These are phyloP conservation scores for Cyanoderma ruficeps DNA, from an alignment of 2,113 vertebrate species.

Conservation along the genomic window DNA sequence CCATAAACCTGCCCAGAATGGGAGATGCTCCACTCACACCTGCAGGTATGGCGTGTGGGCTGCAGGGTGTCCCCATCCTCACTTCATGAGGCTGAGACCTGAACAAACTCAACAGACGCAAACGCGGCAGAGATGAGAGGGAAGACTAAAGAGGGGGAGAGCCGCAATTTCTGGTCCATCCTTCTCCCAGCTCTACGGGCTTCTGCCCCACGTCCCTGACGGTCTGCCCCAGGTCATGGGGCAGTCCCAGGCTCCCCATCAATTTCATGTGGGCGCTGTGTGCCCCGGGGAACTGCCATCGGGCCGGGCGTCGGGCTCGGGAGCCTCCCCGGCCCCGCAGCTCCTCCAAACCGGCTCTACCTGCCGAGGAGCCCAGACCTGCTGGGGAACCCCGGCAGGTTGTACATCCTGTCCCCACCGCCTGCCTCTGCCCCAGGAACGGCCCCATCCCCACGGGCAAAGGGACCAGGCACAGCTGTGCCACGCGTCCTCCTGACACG, in stretches of 20 bases:
- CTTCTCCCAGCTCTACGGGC: background rate
- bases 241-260: background rate
- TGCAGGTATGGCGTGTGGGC: fast-evolving
- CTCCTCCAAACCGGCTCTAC: background rate
- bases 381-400: background rate
- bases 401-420: background rate
- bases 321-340: background rate
- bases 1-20: background rate
- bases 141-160: fast-evolving
- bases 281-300: background rate
- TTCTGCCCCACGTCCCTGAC: background rate
- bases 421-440: background rate
- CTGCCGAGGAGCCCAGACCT: background rate
- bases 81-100: background rate
- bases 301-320: background rate
- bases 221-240: background rate
- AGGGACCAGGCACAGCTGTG: background rate
- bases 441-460: background rate
- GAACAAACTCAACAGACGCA: background rate
- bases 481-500: background rate
- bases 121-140: background rate
- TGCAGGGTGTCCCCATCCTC: background rate
- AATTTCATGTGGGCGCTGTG: background rate
- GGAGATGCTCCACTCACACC: background rate
- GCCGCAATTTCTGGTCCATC: background rate